Evolutionary conservation across 2,888 invertebrate genomes (phyloP).

Genomic region (Leptura quadrifasciata): DNA sequence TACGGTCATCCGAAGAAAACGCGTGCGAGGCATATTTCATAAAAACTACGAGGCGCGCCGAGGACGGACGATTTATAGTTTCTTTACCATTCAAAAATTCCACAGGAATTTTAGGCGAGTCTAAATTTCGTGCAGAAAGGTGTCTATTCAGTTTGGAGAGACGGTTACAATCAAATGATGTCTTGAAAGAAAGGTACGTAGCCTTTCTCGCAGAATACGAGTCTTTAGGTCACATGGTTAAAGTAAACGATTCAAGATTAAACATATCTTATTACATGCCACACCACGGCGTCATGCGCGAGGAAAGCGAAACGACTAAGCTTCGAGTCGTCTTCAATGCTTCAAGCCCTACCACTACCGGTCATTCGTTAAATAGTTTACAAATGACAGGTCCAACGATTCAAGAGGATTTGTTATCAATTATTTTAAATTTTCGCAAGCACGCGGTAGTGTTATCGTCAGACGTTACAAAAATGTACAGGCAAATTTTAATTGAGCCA

Average conservation of each 20-base stretch:
- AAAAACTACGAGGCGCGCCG: too few species aligned
- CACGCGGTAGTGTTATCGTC: too few species aligned
- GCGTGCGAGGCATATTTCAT: too few species aligned
- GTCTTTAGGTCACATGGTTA: not conserved
- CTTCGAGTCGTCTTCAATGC: slow-evolving; percentile 40
- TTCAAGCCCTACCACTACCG: not conserved
- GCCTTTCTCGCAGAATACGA: not conserved
- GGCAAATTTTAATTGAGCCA: too few species aligned
- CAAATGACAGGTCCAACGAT: slow-evolving; percentile 37
- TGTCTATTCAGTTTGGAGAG: too few species aligned
- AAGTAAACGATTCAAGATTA: not conserved
- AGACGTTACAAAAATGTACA: too few species aligned
- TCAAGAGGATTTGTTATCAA: slow-evolving; percentile 36
- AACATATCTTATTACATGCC: slow-evolving; percentile 34
- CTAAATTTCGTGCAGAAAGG: too few species aligned
- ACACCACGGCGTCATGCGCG: slow-evolving; percentile 38
- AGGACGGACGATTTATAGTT: too few species aligned
- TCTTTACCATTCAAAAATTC: too few species aligned
- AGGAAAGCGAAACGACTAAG: slow-evolving; percentile 21
- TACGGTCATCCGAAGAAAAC: too few species aligned
- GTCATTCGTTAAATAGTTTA: slow-evolving; percentile 29
- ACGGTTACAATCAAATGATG: too few species aligned
- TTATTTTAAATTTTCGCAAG: slow-evolving; percentile 34
- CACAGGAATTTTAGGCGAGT: too few species aligned
- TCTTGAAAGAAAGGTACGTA: not conserved